Evolutionary conservation across 2,888 invertebrate species (phyloP), one percentile per base, ranked within the genome.

Genomic region (Lissocephala sabroskyi): DNA sequence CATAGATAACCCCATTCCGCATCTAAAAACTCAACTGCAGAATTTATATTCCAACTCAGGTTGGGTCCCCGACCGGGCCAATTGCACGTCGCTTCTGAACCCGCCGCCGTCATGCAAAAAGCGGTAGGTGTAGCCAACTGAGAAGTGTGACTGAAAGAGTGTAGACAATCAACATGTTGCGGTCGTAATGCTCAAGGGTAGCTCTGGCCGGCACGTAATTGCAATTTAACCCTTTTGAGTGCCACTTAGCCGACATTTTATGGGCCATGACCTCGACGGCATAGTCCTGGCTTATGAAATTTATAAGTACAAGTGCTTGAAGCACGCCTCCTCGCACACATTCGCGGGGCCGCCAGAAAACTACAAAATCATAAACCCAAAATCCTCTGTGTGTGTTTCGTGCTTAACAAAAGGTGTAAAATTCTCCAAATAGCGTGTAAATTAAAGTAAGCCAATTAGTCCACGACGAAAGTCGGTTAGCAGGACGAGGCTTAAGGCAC

Each of bases 141-240:
- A n/a, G n/a, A n/a, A n/a, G n/a, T n/a, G n/a, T n/a, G n/a, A n/a
- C n/a, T n/a, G n/a, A n/a, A n/a, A n/a, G n/a, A n/a, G 23, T 23
- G 23, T 23, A 45, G 56, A 55, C 56, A 56, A 64, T 57, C 65
- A 59, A 61, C 65, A 59, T 62, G 65, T 60, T 66, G 62, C 53
- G 44, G 45, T 29, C 41, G 39, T 54, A 68, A 68, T 68, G 53
- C 70, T 44, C 62, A 23, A 36, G 49, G 59, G 49, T 54, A 56
- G 47, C 49, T 57, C 9, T 16, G 47, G 28, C 35, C 42, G 53
- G 59, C 66, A 70, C 70, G 70, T 70, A 70, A 66, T 67, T 65
- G 60, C 65, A 65, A 53, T 56, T 56, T 47, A 52, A 52, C 56
- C 59, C 51, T 51, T 53, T 63, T 50, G 41, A 50, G 59, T 42